Percentiles rank a stretch among this genome's conserved stretches.
These are phyloP conservation scores for Lepus oiostolus DNA, from an alignment of 2,797 vertebrate genomes.

Conservation along the genomic window DNA sequence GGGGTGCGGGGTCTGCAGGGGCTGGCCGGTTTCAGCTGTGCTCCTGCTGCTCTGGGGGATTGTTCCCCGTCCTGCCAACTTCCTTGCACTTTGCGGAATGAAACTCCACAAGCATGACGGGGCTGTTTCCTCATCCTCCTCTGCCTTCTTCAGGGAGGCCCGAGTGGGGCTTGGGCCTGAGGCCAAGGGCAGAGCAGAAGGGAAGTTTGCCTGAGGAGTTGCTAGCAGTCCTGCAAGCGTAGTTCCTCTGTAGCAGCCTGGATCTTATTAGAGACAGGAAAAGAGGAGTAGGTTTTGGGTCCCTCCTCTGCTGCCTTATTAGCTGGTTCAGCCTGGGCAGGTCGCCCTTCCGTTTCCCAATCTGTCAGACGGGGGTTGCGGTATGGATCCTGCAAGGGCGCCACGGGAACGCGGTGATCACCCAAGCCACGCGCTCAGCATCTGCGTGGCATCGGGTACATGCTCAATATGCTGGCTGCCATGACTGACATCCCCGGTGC, in stretches of 20 bases:
- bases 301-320: neutral
- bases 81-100: neutral
- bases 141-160: neutral
- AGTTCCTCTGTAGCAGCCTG: neutral
- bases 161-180: neutral
- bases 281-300: neutral
- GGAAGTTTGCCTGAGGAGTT: neutral
- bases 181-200: neutral
- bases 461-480: fast-evolving
- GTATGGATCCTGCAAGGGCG: neutral
- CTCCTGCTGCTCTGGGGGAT: no score
- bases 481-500: neutral
- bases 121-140: neutral
- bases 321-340: neutral
- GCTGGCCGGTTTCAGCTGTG: neutral
- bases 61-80: neutral
- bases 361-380: neutral
- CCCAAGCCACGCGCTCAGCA: fast-evolving
- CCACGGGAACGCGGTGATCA: neutral
- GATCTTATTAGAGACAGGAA: neutral
- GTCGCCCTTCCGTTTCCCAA: neutral
- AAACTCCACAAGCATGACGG: neutral
- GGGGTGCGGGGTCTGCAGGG: neutral
- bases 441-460: fast-evolving
- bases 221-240: neutral